Evolutionary conservation across 2,113 vertebrate genomes (phyloP), one percentile per base, ranked within the genome.

Genomic region (Casuarius casuarius): DNA sequence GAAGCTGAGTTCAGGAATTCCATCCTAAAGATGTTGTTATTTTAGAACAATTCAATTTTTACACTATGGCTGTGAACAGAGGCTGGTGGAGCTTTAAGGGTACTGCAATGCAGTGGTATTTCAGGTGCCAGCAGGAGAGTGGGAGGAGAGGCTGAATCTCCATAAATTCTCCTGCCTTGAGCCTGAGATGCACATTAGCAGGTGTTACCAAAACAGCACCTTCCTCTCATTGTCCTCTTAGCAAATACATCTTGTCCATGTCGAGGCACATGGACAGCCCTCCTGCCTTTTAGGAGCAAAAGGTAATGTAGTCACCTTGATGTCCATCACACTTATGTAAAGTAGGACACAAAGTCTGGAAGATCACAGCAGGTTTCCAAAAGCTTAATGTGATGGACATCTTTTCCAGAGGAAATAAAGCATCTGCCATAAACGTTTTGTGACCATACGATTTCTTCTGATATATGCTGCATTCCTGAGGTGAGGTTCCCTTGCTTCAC

Each of bases 201-300:
- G 21, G 29, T 61, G 18, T 46, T 49, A 14, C 51, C 68, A 88
- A 95, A 81, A 66, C 0, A 4, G 31, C 54, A 35, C 65, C 62
- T 95, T 88, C 84, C 67, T 46, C 51, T 75, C 71, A 35, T 65
- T n/a, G 33, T 22, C 61, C 22, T 66, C 31, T 12, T 51, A 18
- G 44, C 6, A 17, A 84, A 61, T 28, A 17, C 5, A 10, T 3
- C 16, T 63, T 54, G 42, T 20, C 51, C n/a, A 6, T 2, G 10
- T 2, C 58, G 52, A 83, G 63, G n/a, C 62, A 38, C 0, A 13
- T 2, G 10, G 7, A 16, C n/a, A 33, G 1, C 7, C 51, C 58
- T 84, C 12, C 86, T 78, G 48, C 31, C 68, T 96, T 89, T 88
- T 84, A 71, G 58, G 78, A 48, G 74, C 33, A 42, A 70, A 48